Percentiles rank a stretch among this genome's conserved stretches.
Conservation (phyloP, 2,113 vertebrate genomes). For the Sebastes schlegelii region DNA sequence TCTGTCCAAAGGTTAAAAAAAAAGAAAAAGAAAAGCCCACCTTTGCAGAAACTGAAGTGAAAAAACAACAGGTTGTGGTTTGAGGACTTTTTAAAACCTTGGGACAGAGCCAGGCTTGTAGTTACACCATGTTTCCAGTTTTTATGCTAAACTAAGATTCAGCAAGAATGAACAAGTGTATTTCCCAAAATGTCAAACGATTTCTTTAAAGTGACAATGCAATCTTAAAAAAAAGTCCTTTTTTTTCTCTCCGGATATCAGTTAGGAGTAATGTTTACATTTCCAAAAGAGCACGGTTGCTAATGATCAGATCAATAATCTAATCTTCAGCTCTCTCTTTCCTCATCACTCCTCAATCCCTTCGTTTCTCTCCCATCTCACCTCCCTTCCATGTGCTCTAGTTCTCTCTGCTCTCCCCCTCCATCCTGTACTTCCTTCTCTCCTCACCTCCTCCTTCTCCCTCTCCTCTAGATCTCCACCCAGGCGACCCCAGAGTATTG, state of each 20-base stretch:
- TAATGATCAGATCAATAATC: not conserved
- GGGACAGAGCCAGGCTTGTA: not conserved
- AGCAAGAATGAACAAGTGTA: not conserved
- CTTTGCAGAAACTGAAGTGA: not conserved
- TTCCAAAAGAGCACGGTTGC: not conserved
- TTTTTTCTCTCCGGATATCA: not conserved
- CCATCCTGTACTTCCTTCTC: not conserved
- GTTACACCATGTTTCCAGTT: not conserved
- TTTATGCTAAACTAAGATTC: not conserved
- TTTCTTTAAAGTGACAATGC: not conserved
- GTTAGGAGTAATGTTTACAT: not conserved
- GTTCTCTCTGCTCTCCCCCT: not conserved
- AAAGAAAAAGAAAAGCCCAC: too few species aligned
- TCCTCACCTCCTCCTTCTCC: not conserved
- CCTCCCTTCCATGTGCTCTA: not conserved
- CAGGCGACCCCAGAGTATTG: conserved; percentile 18
- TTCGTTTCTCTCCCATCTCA: not conserved
- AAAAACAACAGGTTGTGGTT: not conserved
- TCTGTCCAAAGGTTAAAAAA: too few species aligned
- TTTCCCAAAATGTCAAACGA: not conserved
- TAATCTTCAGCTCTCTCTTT: not conserved
- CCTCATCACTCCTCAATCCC: not conserved
- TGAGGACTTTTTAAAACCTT: not conserved
- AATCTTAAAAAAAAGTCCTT: not conserved
- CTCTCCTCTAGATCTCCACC: conserved; percentile 18